Base-by-base conservation (phyloP, 1,140 invertebrate species). In the Bilobella aurantiaca region DNA sequence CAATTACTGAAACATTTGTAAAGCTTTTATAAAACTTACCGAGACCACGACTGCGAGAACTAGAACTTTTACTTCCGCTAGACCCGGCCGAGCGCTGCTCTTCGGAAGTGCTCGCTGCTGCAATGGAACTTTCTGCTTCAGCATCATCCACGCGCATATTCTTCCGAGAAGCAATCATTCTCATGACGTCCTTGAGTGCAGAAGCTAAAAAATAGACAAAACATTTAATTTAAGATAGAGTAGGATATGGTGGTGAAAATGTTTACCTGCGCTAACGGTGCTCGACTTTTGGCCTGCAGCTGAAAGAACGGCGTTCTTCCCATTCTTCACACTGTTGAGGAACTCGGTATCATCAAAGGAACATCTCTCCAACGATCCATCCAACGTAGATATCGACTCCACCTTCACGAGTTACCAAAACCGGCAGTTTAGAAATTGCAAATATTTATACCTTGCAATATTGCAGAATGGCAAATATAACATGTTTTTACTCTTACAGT, bases 181-280 rank as follows among this genome's bases (percentile, higher is more conserved):
- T 73, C 71, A 73, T 73, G 0, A 73, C 71, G 56, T 73, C 71
- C 34, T 73, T 70, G 14, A 73, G 31, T 1, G 66, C 68, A n/a
- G 66, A 59, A 53, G 49, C 49, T 53, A 23, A 14, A 23, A 8
- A 16, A 53, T 18, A 23, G 21, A 53, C 21, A 23, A 53, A 53
- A 14, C 49, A 8, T 23, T 53, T 53, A 14, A 53, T 23, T 14
- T 23, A 18, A 18, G 12, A 5, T 53, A 53, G 3, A 53, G 5
- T 14, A 12, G 16, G 14, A 58, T 5, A 29, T 12, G 28, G 30
- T 12, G 28, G 27, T 27, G 14, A 5, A 23, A 53, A 53, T 23
- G 14, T 53, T 53, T 53, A 58, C 57, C 29, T 28, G 57, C 57
- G 23, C 58, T 60, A 37, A 8, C 59, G 21, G 46, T 25, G 14